Base-by-base conservation (phyloP, 2,888 invertebrate genomes). In the Oligia fasciuncula region DNA sequence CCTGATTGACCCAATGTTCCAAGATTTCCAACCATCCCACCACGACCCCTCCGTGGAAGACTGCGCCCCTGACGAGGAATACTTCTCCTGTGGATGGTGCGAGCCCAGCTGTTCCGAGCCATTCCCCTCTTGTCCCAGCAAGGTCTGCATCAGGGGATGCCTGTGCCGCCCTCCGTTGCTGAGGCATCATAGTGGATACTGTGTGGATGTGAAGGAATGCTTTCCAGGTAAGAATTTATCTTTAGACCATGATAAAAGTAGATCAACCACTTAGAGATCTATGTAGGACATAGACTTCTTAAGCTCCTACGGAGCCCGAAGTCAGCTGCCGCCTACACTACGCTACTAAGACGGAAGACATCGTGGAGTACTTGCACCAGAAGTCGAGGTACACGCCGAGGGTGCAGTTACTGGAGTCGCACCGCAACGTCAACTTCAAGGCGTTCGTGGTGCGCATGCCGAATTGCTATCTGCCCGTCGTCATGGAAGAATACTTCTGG, bases 71-170 rank as follows among this genome's bases (percentile, higher is more conserved):
- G 93, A 95, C 51, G 96, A 96, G 85, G 94, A 93, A 83, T 96
- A 91, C 87, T 91, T 93, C 35, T 89, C 92, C 0, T 96, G 96
- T 76, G 96, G 95, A 0, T 95, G 94, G 94, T 96, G 96, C 76
- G 95, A 96, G 87, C 93, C 94, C 0, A 95, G 93, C 85, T 96
- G 96, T 75, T 93, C 92, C 11, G 90, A 92, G 23, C 95, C 94
- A 0, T 19, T 81, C 0, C 94, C 95, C 0, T 49, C 68, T 8
- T 95, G 95, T 76, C 92, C 94, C 2, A 80, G 69, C 13, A 88
- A 80, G 35, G 90, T 91, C 14, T 96, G 96, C 89, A 93, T 92
- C 0, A 87, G 93, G 0, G 96, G 96, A 11, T 96, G 96, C 71
- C 90, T 94, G 0, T 96, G 96, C 82, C 88, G 93, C 0, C 95